A percentile compares a stretch with the other conserved stretches of the same genome.
Conservation (phyloP, 2,113 vertebrate genomes). For the Litocranius walleri region DNA sequence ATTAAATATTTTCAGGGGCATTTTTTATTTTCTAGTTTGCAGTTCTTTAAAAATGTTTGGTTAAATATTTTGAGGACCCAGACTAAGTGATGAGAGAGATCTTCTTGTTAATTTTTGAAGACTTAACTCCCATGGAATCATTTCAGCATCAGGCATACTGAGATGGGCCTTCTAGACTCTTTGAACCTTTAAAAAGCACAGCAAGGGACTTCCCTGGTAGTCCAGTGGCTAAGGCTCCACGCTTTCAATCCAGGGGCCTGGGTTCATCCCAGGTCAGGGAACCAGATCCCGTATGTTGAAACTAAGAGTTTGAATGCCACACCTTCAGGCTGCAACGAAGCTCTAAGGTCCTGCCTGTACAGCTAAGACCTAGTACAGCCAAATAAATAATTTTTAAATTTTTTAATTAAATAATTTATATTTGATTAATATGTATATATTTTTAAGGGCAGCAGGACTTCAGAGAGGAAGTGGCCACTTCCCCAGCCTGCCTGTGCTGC, state of each 20-base stretch:
- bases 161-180: neutral
- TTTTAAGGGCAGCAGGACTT: neutral
- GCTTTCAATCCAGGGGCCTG: neutral
- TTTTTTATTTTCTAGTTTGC: slow-evolving; percentile 50
- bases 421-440: neutral
- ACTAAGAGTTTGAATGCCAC: neutral
- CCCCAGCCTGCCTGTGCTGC: neutral
- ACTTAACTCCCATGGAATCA: neutral
- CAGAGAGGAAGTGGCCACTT: neutral
- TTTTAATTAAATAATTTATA: neutral
- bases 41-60: slow-evolving; percentile 46
- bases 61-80: slow-evolving; percentile 25
- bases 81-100: slow-evolving; percentile 2
- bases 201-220: neutral
- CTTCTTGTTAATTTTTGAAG: slow-evolving; percentile 24
- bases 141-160: neutral
- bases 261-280: neutral
- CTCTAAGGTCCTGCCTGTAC: neutral
- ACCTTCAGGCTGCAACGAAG: neutral
- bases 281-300: neutral
- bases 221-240: neutral
- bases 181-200: neutral
- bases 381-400: neutral
- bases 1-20: slow-evolving; percentile 55
- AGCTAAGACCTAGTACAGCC: neutral